These are phyloP conservation scores for Aegithalos caudatus DNA, from an alignment of 2,113 vertebrate species.

Conservation along the genomic window DNA sequence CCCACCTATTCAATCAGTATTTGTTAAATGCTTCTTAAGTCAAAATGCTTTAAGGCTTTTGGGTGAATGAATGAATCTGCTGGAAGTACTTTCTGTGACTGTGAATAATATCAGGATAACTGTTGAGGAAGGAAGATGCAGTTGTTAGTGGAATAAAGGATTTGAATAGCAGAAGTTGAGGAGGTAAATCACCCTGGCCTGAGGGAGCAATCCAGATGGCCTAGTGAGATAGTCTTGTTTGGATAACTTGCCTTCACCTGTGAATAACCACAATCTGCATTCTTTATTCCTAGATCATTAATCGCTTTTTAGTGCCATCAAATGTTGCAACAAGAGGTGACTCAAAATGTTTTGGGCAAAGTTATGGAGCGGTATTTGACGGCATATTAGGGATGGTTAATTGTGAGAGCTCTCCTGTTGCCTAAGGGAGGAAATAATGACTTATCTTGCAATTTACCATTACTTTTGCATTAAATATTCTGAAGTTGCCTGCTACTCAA, in stretches of 20 bases:
- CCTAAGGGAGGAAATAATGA: not conserved
- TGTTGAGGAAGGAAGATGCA: not conserved
- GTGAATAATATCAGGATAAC: not conserved
- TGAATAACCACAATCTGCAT: not conserved
- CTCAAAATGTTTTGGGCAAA: not conserved
- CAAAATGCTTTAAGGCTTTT: not conserved
- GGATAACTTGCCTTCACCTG: not conserved
- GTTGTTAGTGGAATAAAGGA: not conserved
- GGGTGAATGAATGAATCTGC: not conserved
- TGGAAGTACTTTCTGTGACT: not conserved
- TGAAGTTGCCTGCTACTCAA: not conserved
- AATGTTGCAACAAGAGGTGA: not conserved
- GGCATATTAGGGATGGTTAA: accelerated
- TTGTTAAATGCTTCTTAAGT: not conserved
- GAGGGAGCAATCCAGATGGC: not conserved
- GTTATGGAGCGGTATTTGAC: not conserved
- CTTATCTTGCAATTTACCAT: not conserved
- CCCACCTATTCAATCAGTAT: not conserved
- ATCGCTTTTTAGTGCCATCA: not conserved
- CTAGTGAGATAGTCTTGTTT: not conserved
- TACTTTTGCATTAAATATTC: not conserved
- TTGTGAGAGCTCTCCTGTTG: not conserved
- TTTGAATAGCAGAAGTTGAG: not conserved
- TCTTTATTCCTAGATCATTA: not conserved
- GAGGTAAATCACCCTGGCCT: not conserved